phyloP scores from a whole-genome alignment of 2,797 vertebrate genomes.

The Distichodus sexfasciatus region DNA sequence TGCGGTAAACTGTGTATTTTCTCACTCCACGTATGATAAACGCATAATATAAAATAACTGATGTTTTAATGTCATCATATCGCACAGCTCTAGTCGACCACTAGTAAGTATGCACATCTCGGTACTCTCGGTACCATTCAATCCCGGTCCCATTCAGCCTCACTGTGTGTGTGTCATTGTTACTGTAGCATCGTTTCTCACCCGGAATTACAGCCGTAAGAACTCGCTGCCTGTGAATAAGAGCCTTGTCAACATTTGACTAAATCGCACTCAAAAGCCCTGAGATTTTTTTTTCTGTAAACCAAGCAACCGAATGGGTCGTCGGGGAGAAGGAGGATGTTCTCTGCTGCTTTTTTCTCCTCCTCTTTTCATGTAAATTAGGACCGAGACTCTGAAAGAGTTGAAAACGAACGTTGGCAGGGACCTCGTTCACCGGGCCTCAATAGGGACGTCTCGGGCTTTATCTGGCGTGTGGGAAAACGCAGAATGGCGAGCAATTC shows the following conservation, averaged over 20 bases:
- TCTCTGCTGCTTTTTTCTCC: conserved; percentile 28
- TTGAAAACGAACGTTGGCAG: conserved; percentile 47
- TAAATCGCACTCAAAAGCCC: conserved; percentile 38
- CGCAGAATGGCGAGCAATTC: not conserved
- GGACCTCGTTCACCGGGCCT: conserved; percentile 58
- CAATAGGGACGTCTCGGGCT: conserved; percentile 32
- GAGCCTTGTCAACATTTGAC: conserved; percentile 39
- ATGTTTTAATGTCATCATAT: too few species aligned
- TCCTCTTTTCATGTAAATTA: conserved; percentile 74
- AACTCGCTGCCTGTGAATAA: conserved; percentile 33
- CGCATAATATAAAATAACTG: too few species aligned
- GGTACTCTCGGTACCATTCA: not conserved
- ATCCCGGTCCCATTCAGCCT: not conserved
- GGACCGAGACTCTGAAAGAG: conserved; percentile 59
- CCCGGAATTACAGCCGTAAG: conserved; percentile 19
- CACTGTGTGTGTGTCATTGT: conserved; percentile 15
- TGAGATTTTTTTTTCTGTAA: conserved; percentile 27
- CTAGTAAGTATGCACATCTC: not conserved
- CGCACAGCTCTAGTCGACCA: not conserved
- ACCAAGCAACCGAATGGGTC: conserved; percentile 42
- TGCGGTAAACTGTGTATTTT: too few species aligned
- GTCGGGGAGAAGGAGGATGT: conserved; percentile 37
- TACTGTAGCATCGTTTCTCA: conserved; percentile 26
- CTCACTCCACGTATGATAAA: too few species aligned
- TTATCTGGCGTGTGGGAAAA: conserved; percentile 54